These are phyloP conservation scores for Trogon melanurus DNA, from an alignment of 2,113 vertebrate species.

Conservation along the genomic window DNA sequence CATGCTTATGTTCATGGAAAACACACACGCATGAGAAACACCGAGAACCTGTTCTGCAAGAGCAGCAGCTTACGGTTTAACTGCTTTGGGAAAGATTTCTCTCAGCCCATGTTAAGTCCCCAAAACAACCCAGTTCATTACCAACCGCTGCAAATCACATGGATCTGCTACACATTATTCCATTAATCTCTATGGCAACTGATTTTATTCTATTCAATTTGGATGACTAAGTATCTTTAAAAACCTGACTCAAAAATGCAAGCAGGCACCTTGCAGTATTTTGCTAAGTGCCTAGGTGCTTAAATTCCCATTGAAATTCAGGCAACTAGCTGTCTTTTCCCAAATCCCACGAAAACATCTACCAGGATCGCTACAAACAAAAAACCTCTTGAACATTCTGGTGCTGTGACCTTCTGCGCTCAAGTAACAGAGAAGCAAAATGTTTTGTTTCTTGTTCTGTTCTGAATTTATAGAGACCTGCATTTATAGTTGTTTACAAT, in stretches of 20 bases:
- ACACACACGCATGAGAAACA: slow-evolving; percentile 29
- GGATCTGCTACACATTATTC: neutral
- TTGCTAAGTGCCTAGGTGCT: neutral
- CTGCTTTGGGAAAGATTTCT: neutral
- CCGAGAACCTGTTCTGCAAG: neutral
- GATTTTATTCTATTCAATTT: neutral
- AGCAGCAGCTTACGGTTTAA: slow-evolving; percentile 20
- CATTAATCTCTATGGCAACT: slow-evolving; percentile 27
- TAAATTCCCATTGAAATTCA: neutral
- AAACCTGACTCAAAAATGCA: slow-evolving; percentile 28
- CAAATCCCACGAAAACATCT: neutral
- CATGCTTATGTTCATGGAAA: slow-evolving; percentile 32
- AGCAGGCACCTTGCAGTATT: neutral
- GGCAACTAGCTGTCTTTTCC: neutral
- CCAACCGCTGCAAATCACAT: neutral
- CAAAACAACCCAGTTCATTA: slow-evolving; percentile 1
- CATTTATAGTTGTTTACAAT: neutral
- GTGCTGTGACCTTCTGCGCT: neutral
- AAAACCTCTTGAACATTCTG: neutral
- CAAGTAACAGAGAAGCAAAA: neutral
- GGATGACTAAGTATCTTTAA: neutral
- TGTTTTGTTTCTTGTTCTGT: neutral
- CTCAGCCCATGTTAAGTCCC: neutral
- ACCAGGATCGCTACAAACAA: neutral
- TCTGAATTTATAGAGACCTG: neutral